A percentile compares a stretch with the other conserved stretches of the same genome.
phyloP scores from a whole-genome alignment of 2,888 invertebrate genomes.

The Serripes groenlandicus region DNA sequence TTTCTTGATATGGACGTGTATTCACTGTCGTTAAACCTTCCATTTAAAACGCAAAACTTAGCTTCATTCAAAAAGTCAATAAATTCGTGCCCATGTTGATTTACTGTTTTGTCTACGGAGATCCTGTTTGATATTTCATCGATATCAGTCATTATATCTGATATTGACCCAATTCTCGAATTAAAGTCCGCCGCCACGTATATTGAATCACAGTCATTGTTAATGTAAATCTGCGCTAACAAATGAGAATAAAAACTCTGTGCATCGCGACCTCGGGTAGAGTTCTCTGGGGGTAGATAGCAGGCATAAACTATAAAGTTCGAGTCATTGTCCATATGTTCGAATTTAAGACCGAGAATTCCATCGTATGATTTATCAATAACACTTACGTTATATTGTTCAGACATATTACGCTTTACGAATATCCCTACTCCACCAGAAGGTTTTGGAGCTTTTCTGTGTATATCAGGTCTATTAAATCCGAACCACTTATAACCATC shows the following conservation, averaged over 20 bases:
- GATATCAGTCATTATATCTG: too few species aligned
- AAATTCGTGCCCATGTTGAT: slow-evolving; percentile 39
- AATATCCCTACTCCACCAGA: slow-evolving; percentile 48
- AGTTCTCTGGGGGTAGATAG: not conserved
- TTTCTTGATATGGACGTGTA: slow-evolving; percentile 35
- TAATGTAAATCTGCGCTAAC: not conserved
- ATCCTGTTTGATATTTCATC: too few species aligned
- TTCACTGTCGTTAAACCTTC: slow-evolving; percentile 25
- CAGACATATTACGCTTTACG: not conserved
- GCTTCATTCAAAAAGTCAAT: slow-evolving; percentile 33
- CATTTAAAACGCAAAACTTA: slow-evolving; percentile 34
- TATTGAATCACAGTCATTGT: too few species aligned
- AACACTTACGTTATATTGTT: slow-evolving; percentile 6
- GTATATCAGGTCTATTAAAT: slow-evolving; percentile 31
- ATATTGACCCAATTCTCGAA: too few species aligned
- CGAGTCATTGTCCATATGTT: not conserved
- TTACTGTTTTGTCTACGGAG: slow-evolving; percentile 27
- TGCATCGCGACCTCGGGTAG: not conserved
- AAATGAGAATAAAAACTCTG: too few species aligned
- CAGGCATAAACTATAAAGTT: too few species aligned
- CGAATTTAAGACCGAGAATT: slow-evolving; percentile 15
- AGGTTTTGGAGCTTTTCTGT: slow-evolving; percentile 29
- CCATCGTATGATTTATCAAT: slow-evolving; percentile 36
- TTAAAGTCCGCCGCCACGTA: too few species aligned
- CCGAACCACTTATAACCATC: slow-evolving; percentile 41